These are phyloP conservation scores for Lasioglossum figueresi DNA, from an alignment of 2,888 invertebrate genomes.

Conservation along the genomic window DNA sequence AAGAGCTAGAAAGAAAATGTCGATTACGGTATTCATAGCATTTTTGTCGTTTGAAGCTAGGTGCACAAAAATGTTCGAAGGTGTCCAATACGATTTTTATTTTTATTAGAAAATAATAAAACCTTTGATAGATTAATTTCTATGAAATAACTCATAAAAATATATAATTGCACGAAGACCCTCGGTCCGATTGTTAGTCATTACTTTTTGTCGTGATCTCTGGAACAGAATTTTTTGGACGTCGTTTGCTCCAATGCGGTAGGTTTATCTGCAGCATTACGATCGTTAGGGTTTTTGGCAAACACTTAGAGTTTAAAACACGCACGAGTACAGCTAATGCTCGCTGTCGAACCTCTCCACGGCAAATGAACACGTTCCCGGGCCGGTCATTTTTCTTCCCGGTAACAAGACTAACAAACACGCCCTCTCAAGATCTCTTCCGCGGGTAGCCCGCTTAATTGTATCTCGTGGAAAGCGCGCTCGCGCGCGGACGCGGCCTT, in stretches of 20 bases:
- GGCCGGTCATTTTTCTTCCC: constrained; percentile 51
- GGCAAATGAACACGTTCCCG: constrained; percentile 44
- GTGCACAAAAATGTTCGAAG: not conserved
- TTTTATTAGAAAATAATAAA: not conserved
- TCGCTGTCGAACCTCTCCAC: not conserved
- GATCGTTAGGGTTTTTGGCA: not conserved
- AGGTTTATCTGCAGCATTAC: not conserved
- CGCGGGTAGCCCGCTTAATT: constrained; percentile 54
- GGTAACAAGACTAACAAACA: constrained; percentile 48
- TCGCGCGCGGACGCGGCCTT: constrained; percentile 32
- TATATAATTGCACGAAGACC: not conserved
- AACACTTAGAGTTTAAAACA: not conserved
- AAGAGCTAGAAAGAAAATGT: not conserved
- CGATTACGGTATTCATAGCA: not conserved
- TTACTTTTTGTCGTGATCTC: not conserved
- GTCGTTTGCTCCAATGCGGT: not conserved
- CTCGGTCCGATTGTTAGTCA: not conserved
- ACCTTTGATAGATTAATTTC: not conserved
- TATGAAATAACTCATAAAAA: not conserved
- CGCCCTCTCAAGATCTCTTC: constrained; percentile 43
- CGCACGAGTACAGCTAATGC: not conserved
- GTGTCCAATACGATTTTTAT: not conserved
- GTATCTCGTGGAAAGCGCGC: constrained; percentile 43
- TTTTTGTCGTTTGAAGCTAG: not conserved
- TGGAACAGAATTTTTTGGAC: not conserved